A percentile compares a stretch with the other conserved stretches of the same genome.
Conservation (phyloP, 2,797 vertebrate genomes). For the Phrynocephalus forsythii region DNA sequence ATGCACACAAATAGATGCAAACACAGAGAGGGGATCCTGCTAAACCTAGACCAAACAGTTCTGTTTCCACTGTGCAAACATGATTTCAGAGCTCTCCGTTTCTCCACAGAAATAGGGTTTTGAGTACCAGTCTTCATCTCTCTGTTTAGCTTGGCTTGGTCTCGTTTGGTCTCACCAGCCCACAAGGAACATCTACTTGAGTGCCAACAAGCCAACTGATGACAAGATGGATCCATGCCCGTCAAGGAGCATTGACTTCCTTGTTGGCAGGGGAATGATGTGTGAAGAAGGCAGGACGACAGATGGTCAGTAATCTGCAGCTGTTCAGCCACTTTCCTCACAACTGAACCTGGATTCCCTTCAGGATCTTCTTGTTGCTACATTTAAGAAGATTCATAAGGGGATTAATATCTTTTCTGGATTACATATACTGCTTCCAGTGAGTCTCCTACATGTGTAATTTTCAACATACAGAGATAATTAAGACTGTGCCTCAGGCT, state of each 20-base stretch:
- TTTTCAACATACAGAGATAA: neutral
- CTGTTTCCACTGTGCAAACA: neutral
- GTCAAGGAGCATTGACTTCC: neutral
- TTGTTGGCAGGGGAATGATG: neutral
- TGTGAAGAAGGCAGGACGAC: neutral
- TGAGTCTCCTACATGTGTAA: neutral
- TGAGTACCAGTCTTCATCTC: neutral
- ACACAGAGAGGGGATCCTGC: neutral
- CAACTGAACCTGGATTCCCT: constrained; percentile 12
- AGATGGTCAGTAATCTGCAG: constrained; percentile 6
- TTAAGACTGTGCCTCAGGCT: neutral
- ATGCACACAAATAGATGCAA: neutral
- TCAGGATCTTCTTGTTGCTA: neutral
- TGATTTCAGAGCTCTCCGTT: neutral
- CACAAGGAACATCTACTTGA: neutral
- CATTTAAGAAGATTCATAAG: constrained; percentile 6
- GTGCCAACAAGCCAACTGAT: constrained; percentile 4
- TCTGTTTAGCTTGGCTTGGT: constrained; percentile 10
- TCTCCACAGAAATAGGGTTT: constrained; percentile 4
- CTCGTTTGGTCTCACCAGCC: constrained; percentile 16
- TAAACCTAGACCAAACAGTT: neutral
- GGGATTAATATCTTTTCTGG: neutral
- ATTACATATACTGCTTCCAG: neutral
- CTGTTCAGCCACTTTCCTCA: neutral
- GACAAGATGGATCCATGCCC: neutral